These are phyloP conservation scores for Sphyrna mokarran DNA, from an alignment of 2,113 vertebrate genomes.

Conservation along the genomic window DNA sequence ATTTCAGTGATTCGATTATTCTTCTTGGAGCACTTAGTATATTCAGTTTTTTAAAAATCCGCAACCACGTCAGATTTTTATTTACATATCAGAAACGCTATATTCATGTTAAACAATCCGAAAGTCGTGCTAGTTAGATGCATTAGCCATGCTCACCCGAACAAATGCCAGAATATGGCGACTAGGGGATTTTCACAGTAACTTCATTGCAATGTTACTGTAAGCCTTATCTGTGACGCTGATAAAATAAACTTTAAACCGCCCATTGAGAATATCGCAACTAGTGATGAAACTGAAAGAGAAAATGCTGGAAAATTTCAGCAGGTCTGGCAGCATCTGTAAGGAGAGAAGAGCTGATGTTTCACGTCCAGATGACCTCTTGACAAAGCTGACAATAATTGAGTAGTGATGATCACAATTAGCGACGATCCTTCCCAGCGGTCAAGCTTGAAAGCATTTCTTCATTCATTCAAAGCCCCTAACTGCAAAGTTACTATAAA, in stretches of 20 bases:
- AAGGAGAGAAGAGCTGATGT: too few species aligned
- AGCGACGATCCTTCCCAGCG: neutral
- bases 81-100: neutral
- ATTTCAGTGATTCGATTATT: neutral
- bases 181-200: too few species aligned
- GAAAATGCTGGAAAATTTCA: too few species aligned
- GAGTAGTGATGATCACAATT: neutral
- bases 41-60: neutral
- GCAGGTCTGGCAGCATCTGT: too few species aligned
- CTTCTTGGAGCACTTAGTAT: neutral
- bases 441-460: neutral
- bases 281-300: neutral
- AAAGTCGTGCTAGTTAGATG: too few species aligned
- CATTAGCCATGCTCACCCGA: too few species aligned
- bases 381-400: too few species aligned
- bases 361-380: too few species aligned
- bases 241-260: neutral
- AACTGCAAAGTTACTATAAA: neutral
- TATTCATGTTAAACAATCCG: neutral
- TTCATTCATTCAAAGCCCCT: neutral
- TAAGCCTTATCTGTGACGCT: too few species aligned
- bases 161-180: too few species aligned
- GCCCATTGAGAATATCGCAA: neutral
- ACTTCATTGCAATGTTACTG: too few species aligned
- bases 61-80: neutral